Evolutionary conservation across 2,113 vertebrate species (phyloP).

Genomic region (Zosterops hypoxanthus): DNA sequence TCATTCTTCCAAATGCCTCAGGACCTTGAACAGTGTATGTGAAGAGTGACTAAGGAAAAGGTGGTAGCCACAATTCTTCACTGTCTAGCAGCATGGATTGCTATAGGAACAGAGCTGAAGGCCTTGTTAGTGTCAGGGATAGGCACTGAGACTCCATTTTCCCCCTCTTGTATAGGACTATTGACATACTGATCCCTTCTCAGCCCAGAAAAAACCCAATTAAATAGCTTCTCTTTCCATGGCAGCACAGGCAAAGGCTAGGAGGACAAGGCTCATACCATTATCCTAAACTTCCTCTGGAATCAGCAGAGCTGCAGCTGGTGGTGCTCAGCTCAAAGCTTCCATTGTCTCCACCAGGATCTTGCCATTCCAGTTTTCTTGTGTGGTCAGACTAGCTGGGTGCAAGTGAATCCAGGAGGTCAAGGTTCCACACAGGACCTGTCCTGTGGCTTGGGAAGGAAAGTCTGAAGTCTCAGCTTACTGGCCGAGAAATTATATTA

Average conservation of each 20-base stretch:
- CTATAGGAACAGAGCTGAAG: not conserved
- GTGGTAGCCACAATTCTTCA: not conserved
- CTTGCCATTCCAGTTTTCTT: not conserved
- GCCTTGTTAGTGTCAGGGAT: not conserved
- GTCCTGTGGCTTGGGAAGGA: not conserved
- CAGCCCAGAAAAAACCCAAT: not conserved
- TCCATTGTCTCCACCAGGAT: not conserved
- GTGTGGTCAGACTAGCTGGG: not conserved
- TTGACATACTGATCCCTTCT: not conserved
- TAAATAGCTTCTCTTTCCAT: not conserved
- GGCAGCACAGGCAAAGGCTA: not conserved
- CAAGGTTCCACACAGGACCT: not conserved
- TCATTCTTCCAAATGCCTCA: not conserved
- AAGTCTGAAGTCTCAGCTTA: not conserved
- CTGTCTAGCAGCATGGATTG: not conserved
- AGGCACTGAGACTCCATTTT: not conserved
- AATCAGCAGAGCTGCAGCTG: not conserved
- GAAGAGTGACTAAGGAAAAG: not conserved
- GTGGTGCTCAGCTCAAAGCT: not conserved
- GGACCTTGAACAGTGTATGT: not conserved
- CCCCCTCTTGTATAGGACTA: not conserved
- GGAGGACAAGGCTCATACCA: rapidly evolving
- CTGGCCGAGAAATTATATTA: not conserved
- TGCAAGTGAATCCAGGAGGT: not conserved
- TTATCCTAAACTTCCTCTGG: not conserved